These are phyloP conservation scores for Tuberolachnus salignus DNA, from an alignment of 2,888 invertebrate genomes.

Conservation along the genomic window DNA sequence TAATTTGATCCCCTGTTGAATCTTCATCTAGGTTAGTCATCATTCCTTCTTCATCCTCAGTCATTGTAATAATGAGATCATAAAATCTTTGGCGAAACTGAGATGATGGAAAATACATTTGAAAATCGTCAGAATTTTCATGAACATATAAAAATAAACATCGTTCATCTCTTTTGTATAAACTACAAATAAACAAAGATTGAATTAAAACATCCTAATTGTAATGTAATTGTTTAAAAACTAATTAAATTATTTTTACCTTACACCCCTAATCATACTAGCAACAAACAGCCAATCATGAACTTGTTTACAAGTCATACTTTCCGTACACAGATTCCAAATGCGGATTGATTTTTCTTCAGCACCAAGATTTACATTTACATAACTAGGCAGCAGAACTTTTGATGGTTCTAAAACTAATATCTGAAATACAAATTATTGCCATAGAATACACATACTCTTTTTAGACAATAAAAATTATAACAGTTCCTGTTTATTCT, in stretches of 20 bases:
- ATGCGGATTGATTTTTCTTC: slow-evolving; percentile 92
- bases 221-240: not conserved
- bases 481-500: not conserved
- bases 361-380: slow-evolving; percentile 92
- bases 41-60: slow-evolving; percentile 82
- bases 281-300: slow-evolving; percentile 95
- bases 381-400: slow-evolving; percentile 92
- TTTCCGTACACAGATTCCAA: slow-evolving; percentile 81
- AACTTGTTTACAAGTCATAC: slow-evolving; percentile 80
- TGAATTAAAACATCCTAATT: not conserved
- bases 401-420: slow-evolving; percentile 89
- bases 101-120: slow-evolving; percentile 94
- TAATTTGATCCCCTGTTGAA: slow-evolving; percentile 75
- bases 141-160: slow-evolving; percentile 96
- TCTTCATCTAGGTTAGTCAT: slow-evolving; percentile 78
- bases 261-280: slow-evolving; percentile 85
- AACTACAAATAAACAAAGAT: slow-evolving; percentile 65
- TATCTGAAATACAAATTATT: slow-evolving; percentile 65
- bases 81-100: slow-evolving; percentile 83
- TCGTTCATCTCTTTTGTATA: slow-evolving; percentile 94
- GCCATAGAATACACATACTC: not conserved
- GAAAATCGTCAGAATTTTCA: slow-evolving; percentile 98
- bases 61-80: slow-evolving; percentile 83
- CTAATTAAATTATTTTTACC: slow-evolving; percentile 63
- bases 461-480: not conserved